A percentile compares a stretch with the other conserved stretches of the same genome.
Conservation (phyloP, 2,888 invertebrate genomes). For the Drosophila histrio region DNA sequence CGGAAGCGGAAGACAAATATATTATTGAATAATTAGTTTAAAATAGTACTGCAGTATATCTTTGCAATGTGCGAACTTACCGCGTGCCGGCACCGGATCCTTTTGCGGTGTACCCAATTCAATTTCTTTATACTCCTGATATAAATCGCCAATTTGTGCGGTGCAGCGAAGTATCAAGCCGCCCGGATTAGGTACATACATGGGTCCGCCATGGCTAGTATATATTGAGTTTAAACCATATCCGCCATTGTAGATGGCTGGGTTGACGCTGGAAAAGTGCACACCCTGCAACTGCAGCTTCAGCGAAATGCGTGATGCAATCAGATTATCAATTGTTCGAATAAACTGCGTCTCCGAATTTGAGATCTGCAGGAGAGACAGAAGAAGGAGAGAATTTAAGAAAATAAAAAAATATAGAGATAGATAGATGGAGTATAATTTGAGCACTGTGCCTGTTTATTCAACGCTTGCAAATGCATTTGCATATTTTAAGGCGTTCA, state of each 20-base stretch:
- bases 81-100: conserved; percentile 92
- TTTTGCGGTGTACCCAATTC: conserved; percentile 89
- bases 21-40: conserved; percentile 52
- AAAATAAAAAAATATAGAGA: neutral
- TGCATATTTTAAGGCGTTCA: conserved; percentile 67
- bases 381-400: conserved; percentile 9
- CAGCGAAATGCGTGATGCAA: conserved; percentile 82
- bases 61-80: conserved; percentile 84
- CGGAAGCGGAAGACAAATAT: conserved; percentile 58
- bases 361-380: conserved; percentile 73
- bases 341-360: conserved; percentile 82
- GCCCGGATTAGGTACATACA: conserved; percentile 83
- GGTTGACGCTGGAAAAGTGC: conserved; percentile 82
- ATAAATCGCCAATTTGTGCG: conserved; percentile 89
- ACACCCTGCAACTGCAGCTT: conserved; percentile 83
- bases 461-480: conserved; percentile 70
- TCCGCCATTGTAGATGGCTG: conserved; percentile 60
- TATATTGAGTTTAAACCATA: conserved; percentile 75
- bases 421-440: conserved; percentile 22
- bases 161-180: conserved; percentile 89
- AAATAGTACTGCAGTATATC: too few species aligned
- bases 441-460: conserved; percentile 58
- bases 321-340: conserved; percentile 83
- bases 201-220: conserved; percentile 66
- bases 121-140: conserved; percentile 88